Conservation (phyloP, 2,113 vertebrate genomes). For the Phocoena phocoena region DNA sequence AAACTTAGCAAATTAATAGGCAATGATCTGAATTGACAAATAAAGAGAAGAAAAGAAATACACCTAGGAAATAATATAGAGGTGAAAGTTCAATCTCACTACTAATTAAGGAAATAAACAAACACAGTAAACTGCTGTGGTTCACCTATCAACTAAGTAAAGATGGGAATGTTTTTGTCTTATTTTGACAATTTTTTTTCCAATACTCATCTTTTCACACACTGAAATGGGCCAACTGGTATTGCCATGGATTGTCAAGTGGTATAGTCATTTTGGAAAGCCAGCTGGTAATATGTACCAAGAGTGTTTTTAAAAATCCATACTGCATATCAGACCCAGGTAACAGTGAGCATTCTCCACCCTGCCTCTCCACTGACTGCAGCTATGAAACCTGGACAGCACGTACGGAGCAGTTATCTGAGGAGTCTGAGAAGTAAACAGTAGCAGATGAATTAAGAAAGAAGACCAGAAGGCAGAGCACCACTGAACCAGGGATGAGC, state of each 20-base stretch:
- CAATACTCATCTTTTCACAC: not conserved
- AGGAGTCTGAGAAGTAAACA: not conserved
- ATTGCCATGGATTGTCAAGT: not conserved
- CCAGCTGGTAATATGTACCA: not conserved
- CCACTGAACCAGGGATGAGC: not conserved
- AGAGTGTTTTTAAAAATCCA: not conserved
- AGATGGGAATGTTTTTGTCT: not conserved
- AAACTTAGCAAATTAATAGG: not conserved
- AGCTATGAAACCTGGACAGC: not conserved
- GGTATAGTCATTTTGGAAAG: not conserved
- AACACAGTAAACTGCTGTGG: not conserved
- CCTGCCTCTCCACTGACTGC: not conserved
- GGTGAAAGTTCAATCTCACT: not conserved
- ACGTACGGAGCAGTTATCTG: accelerated
- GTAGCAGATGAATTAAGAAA: not conserved
- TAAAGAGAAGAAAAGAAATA: not conserved
- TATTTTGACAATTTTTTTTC: not conserved
- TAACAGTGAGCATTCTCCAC: not conserved
- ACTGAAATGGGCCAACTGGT: not conserved
- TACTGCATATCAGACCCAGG: not conserved
- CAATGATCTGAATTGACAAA: not conserved
- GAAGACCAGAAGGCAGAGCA: not conserved
- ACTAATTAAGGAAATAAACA: not conserved
- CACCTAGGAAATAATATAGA: not conserved
- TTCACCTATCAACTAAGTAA: not conserved